These are phyloP conservation scores for Pagrus major DNA, from an alignment of 2,113 vertebrate species.

Conservation along the genomic window DNA sequence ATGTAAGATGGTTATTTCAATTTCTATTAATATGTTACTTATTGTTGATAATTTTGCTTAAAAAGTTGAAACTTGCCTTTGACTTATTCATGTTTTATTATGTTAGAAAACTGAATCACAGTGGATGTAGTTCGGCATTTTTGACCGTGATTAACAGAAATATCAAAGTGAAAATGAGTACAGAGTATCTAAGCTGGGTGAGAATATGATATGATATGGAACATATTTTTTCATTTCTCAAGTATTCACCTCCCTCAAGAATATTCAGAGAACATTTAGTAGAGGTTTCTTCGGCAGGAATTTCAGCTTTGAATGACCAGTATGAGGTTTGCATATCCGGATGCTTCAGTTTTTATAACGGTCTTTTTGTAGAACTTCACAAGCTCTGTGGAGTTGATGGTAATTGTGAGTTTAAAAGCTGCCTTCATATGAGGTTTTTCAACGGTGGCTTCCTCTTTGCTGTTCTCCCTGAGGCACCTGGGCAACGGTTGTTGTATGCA, in stretches of 20 bases:
- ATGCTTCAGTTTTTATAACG: background rate
- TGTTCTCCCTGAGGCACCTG: background rate
- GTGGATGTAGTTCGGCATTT: background rate
- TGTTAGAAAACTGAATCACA: background rate
- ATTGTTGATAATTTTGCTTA: background rate
- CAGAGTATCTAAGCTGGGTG: background rate
- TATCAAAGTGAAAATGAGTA: background rate
- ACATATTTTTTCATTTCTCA: background rate
- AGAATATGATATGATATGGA: background rate
- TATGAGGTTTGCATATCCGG: background rate
- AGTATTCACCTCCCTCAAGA: background rate
- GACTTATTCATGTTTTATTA: background rate
- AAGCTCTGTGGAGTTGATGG: background rate
- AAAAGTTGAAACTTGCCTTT: background rate
- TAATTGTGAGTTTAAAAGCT: slow-evolving; percentile 2
- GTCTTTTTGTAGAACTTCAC: background rate
- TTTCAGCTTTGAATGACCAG: background rate
- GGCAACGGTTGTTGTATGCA: slow-evolving; percentile 32
- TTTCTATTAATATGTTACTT: background rate
- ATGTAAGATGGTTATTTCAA: too few relatives aligned
- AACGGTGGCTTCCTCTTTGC: slow-evolving; percentile 8
- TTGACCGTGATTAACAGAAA: background rate
- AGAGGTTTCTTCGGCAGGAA: background rate
- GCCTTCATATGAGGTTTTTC: slow-evolving; percentile 7
- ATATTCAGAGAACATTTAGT: background rate